A percentile compares a stretch with the other conserved stretches of the same genome.
phyloP scores from a whole-genome alignment of 2,888 invertebrate species.

The Drosophila mimetica region DNA sequence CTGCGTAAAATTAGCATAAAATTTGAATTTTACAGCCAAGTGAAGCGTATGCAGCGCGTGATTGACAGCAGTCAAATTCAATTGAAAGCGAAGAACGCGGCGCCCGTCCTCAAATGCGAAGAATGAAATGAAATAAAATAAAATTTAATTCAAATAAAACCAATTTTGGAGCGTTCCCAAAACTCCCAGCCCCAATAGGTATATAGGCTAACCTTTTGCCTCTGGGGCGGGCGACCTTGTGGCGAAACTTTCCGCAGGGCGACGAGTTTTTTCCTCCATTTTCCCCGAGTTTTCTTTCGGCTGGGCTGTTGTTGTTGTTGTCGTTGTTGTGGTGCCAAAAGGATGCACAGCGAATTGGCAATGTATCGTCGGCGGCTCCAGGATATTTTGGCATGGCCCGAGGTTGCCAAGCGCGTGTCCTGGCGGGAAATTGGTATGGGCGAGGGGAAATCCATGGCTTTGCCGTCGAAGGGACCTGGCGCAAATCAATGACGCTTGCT shows the following conservation, averaged over 20 bases:
- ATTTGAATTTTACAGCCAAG: slow-evolving; percentile 78
- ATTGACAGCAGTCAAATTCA: slow-evolving; percentile 80
- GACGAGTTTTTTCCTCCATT: slow-evolving; percentile 51
- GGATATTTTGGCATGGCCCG: slow-evolving; percentile 30
- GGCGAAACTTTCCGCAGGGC: slow-evolving; percentile 63
- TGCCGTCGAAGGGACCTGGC: slow-evolving; percentile 7
- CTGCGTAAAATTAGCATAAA: slow-evolving; percentile 77
- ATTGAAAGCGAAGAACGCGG: slow-evolving; percentile 57
- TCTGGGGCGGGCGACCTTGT: slow-evolving; percentile 66
- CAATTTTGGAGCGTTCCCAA: slow-evolving; percentile 56
- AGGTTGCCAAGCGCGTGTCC: slow-evolving; percentile 48
- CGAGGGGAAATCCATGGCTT: neutral
- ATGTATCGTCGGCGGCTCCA: slow-evolving; percentile 55
- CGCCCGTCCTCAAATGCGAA: slow-evolving; percentile 3
- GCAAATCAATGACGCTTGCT: slow-evolving; percentile 61
- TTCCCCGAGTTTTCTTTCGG: slow-evolving; percentile 1
- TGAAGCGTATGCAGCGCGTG: slow-evolving; percentile 78
- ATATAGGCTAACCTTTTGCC: slow-evolving; percentile 52
- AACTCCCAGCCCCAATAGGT: slow-evolving; percentile 7
- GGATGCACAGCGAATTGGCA: slow-evolving; percentile 39
- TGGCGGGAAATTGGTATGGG: slow-evolving; percentile 51
- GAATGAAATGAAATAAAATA: slow-evolving; percentile 64
- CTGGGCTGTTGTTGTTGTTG: slow-evolving; percentile 1
- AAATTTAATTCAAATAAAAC: slow-evolving; percentile 79
- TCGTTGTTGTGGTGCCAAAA: slow-evolving; percentile 21